Evolutionary conservation across 2,113 vertebrate species (phyloP), one percentile per base, ranked within the genome.

Genomic region (Tragelaphus imberbis): DNA sequence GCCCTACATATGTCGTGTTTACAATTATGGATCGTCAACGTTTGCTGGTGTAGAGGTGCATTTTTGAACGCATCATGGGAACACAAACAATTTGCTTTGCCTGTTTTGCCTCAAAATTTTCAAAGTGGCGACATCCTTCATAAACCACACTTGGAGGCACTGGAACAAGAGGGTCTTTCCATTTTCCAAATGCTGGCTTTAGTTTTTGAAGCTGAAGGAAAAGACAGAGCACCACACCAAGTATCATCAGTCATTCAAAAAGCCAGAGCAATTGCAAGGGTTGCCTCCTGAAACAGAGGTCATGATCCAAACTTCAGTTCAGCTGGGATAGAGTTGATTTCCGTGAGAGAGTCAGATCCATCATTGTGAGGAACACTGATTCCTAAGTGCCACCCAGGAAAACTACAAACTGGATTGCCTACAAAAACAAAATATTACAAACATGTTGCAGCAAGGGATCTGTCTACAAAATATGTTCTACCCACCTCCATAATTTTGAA

Each of bases 61-160:
- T 51, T 47, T 47, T 47, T 14, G 13, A 51, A 51, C 13, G 3
- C 1, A 1, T 2, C 49, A 51, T 51, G 49, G 49, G 14, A 51
- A 51, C 49, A 51, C 3, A 13, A 51, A 51, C 13, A 51, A 51
- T 51, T 51, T 14, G 49, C 12, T 51, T 51, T 51, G 49, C 14
- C 49, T 13, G 49, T 51, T 51, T 51, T 51, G 12, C 49, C 49
- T 11, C 49, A 1, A 51, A 51, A 51, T 51, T 95, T 99, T 99
- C 47, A 99, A 99, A 98, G 99, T 98, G 77, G 98, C 99, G 97
- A 98, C 98, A 33, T 98, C 98, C 0, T 99, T 99, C 91, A 99
- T 99, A 99, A 99, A 99, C 75, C 99, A 99, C 96, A 99, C 99
- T 97, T 99, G 63, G 36, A 68, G 19, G 10, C 93, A 96, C 8